Conservation (phyloP, 2,113 vertebrate species). For the Uria lomvia region DNA sequence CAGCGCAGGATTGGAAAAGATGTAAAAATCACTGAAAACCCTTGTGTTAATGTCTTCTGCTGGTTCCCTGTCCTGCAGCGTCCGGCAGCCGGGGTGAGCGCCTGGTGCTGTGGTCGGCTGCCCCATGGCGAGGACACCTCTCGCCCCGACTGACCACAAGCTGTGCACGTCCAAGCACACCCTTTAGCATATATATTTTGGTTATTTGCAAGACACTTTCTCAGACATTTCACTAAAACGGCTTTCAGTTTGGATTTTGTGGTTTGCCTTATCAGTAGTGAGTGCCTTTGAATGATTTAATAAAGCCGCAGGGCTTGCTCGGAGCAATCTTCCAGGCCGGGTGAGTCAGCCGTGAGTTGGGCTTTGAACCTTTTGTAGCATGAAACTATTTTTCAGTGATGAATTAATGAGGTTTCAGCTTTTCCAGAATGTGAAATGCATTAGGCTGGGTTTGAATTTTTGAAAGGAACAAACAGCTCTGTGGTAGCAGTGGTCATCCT, state of each 20-base stretch:
- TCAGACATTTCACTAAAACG: neutral
- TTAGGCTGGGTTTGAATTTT: neutral
- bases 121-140: neutral
- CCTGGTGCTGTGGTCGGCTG: neutral
- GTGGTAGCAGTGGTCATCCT: neutral
- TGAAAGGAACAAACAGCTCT: neutral
- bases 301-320: neutral
- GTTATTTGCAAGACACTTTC: neutral
- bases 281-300: neutral
- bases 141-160: neutral
- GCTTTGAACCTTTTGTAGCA: neutral
- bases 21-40: neutral
- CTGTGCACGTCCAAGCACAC: neutral
- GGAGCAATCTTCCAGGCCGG: neutral
- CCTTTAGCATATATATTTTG: fast-evolving
- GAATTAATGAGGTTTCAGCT: slow-evolving; percentile 27
- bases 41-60: neutral
- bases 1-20: neutral
- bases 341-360: neutral
- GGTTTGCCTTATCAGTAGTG: neutral
- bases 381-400: neutral
- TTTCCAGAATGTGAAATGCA: neutral
- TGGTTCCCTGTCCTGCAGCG: neutral
- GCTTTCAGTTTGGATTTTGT: neutral
- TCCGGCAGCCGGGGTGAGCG: neutral